Percentiles rank a stretch among this genome's conserved stretches.
Conservation (phyloP, 23 tunicate genomes). For the Trididemnum clinides region DNA sequence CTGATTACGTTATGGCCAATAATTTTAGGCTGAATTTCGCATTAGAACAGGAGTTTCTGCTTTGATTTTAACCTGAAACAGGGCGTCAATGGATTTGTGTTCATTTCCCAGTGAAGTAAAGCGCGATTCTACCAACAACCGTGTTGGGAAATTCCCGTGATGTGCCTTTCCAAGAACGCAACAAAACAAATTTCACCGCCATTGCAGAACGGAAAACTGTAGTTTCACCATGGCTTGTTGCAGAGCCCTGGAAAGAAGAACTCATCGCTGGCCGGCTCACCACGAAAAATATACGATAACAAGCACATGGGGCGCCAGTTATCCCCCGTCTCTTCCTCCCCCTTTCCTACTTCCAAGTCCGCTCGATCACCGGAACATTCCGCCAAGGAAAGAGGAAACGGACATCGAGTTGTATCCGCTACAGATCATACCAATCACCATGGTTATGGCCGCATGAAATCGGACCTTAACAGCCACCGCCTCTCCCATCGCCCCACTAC, state of each 20-base stretch:
- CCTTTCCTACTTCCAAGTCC: not conserved
- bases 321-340: not conserved
- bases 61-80: too few relatives aligned
- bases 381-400: constrained; percentile 1
- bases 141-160: too few relatives aligned
- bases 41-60: too few relatives aligned
- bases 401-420: not conserved
- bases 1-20: too few relatives aligned
- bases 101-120: too few relatives aligned
- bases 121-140: too few relatives aligned
- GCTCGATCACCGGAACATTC: constrained; percentile 21
- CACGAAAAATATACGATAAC: constrained; percentile 65
- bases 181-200: too few relatives aligned
- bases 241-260: constrained; percentile 6
- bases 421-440: not conserved
- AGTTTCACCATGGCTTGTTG: too few relatives aligned
- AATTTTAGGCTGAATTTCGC: too few relatives aligned
- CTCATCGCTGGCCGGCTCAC: constrained; percentile 18
- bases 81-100: too few relatives aligned
- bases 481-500: not conserved
- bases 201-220: too few relatives aligned
- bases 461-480: not conserved
- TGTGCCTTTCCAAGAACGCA: too few relatives aligned
- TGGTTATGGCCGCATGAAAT: not conserved
- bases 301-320: constrained; percentile 8